These are phyloP conservation scores for Gibbula magus DNA, from an alignment of 2,888 invertebrate species.

Conservation along the genomic window DNA sequence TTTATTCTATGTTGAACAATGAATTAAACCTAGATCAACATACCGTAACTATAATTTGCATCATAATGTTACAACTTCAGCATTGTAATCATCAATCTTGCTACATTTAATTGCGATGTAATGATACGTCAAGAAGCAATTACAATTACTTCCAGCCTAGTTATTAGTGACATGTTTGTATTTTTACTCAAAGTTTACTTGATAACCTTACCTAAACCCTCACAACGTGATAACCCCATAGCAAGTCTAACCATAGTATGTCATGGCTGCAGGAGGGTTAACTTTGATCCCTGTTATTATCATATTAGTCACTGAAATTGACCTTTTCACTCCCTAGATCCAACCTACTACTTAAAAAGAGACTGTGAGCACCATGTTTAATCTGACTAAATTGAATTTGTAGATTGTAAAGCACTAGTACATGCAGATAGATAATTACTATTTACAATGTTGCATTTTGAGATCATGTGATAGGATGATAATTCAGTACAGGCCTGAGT, in stretches of 20 bases:
- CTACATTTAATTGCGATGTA: background rate
- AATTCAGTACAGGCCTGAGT: too few species aligned
- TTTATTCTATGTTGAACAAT: too few species aligned
- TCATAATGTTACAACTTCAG: too few species aligned
- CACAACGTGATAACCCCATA: background rate
- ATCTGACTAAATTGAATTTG: background rate
- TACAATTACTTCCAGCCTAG: background rate
- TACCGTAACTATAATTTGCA: too few species aligned
- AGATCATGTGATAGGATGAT: too few species aligned
- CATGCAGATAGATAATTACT: too few species aligned
- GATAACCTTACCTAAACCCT: background rate
- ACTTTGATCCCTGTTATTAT: background rate
- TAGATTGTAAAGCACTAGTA: background rate
- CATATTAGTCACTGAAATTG: background rate
- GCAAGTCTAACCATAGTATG: background rate
- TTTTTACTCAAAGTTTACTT: background rate
- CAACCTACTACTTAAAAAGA: too few species aligned
- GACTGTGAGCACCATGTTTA: too few species aligned
- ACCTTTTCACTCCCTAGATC: too few species aligned
- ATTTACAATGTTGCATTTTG: too few species aligned
- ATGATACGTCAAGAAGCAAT: background rate
- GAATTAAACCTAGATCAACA: too few species aligned
- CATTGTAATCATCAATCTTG: background rate
- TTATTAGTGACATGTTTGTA: background rate
- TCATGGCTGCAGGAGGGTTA: too few species aligned